Percentiles rank a stretch among this genome's conserved stretches.
phyloP scores from a whole-genome alignment of 2,113 vertebrate genomes.

The Erythrocebus patas region DNA sequence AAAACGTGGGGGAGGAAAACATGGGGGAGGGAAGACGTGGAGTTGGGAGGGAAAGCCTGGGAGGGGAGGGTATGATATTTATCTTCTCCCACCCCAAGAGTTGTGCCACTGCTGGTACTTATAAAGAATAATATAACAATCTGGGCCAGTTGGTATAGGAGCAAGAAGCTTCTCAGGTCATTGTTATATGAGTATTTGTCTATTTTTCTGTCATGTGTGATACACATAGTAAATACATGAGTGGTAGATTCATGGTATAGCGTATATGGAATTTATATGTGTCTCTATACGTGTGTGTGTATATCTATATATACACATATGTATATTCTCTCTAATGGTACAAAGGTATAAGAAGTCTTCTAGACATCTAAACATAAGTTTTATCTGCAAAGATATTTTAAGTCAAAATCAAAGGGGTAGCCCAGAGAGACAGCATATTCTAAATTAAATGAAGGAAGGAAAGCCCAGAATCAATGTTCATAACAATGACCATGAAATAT shows the following conservation, averaged over 20 bases:
- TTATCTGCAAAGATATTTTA: background rate
- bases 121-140: accelerated
- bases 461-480: background rate
- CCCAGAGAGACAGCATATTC: background rate
- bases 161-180: too few species aligned
- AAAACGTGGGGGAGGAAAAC: too few species aligned
- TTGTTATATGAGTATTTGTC: background rate
- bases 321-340: too few species aligned
- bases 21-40: background rate
- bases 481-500: background rate
- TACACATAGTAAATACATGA: too few species aligned
- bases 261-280: accelerated
- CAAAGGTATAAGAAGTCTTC: too few species aligned
- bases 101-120: background rate
- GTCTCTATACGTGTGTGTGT: accelerated
- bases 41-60: background rate
- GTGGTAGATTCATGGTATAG: too few species aligned
- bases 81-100: background rate
- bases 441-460: background rate
- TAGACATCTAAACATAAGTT: too few species aligned
- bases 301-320: too few species aligned
- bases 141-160: background rate
- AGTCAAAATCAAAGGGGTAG: background rate
- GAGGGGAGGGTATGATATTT: too few species aligned
- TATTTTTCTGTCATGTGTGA: background rate